Base-by-base conservation (phyloP, 2,113 vertebrate species). In the Percopsis transmontana region DNA sequence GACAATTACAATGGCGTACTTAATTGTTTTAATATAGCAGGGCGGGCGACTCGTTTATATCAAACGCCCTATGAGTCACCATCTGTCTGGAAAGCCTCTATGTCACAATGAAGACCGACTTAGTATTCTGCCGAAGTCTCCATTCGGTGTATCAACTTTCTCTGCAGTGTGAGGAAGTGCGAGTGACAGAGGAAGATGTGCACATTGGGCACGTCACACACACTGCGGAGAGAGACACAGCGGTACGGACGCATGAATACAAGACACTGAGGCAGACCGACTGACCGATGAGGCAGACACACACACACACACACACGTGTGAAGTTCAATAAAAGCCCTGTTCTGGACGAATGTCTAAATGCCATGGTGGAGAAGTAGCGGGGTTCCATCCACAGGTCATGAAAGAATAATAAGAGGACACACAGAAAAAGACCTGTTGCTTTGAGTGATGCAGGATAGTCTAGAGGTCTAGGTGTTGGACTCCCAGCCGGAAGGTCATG, bases 111-210 rank as follows among this genome's bases (percentile, higher is more conserved):
- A 20, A 59, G 58, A 59, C 61, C 78, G 76, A 14, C 27, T 45
- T 45, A 45, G 11, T 70, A 76, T 80, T 85, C 74, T 69, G 41
- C 16, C 51, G 20, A 33, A 62, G 62, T 62, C 59, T 72, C 52
- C 5, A 38, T 54, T 72, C 60, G 20, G 23, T 70, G 15, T 19
- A 71, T 81, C 58, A 62, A 59, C 82, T 78, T 80, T 68, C 70
- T 62, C 66, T 53, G 54, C 53, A 56, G 53, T 56, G 10, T 41
- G 65, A 0, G 72, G 76, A 20, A 27, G 66, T 65, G 33, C 19
- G 54, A 41, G 24, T 15, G 21, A 24, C n/a, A 64, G 47, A 59
- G 4, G 50, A 3, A 61, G 73, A 67, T 5, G 5, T 33, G 27
- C 27, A 33, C 27, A 33, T 33, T 33, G n/a, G n/a, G n/a, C n/a